Base-by-base conservation (phyloP, 2,113 vertebrate species). In the Poecile atricapillus region DNA sequence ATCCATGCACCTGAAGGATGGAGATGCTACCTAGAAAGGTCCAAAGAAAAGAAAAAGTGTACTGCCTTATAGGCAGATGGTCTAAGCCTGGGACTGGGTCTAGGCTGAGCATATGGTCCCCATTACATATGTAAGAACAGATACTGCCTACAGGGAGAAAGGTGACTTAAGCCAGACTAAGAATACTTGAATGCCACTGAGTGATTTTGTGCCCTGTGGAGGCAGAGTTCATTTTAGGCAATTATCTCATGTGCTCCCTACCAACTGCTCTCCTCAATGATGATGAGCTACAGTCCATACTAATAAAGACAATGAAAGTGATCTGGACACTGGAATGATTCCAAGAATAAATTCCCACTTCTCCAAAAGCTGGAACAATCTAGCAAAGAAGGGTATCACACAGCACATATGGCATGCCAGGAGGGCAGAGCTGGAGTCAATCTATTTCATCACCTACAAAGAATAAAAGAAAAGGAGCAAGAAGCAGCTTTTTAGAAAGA, bases 331-430 rank as follows among this genome's bases (percentile, higher is more conserved):
- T 88, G 95, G 90, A 92, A 64, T 17, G 31, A 77, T 74, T 95
- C 94, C 93, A 91, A 82, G 50, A 85, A 87, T 91, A 63, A 93
- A 93, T 77, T 94, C 60, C 71, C 82, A 80, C 71, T 55, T 95
- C 82, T 30, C 27, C 27, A 80, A 85, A 91, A 62, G 43, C n/a
- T 93, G 75, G 68, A 94, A 77, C 31, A 63, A 80, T 76, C 68
- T 74, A 86, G 52, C 64, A 85, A 82, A 37, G 79, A 87, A 49
- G 15, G 41, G 58, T 64, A 92, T 71, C 80, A 60, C 5, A 4
- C 43, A 69, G 91, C 86, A 89, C 94, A 97, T 95, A 97, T 87
- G 94, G 95, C n/a, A 67, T 60, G 65, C 43, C 90, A 92, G 94
- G 86, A 95, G 93, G 88, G 64, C 69, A 82, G 83, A 89, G 69